Conservation (phyloP, 1,140 invertebrate genomes). For the Drosophila ercepeae region DNA sequence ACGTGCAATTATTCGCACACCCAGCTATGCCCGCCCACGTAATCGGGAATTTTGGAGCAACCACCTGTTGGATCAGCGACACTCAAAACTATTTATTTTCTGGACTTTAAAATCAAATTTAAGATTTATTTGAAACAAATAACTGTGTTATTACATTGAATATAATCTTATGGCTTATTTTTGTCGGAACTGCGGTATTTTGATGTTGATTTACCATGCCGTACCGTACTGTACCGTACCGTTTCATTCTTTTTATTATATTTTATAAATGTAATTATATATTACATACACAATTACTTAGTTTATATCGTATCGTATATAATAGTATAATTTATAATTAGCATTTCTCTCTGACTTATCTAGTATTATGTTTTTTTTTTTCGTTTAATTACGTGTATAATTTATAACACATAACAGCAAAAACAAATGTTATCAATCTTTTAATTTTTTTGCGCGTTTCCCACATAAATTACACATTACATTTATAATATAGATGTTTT, state of each 20-base stretch:
- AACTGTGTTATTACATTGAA: constrained; percentile 84
- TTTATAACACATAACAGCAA: constrained; percentile 41
- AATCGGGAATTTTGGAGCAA: constrained; percentile 16
- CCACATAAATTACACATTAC: constrained; percentile 63
- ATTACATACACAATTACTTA: constrained; percentile 82
- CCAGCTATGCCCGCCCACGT: constrained; percentile 52
- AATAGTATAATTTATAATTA: constrained; percentile 64
- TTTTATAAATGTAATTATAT: constrained; percentile 75
- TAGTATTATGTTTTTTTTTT: constrained; percentile 44
- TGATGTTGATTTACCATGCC: constrained; percentile 50
- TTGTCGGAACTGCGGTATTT: constrained; percentile 18
- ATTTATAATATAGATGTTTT: constrained; percentile 60
- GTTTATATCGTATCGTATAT: constrained; percentile 58
- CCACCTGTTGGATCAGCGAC: constrained; percentile 2
- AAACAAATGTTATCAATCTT: constrained; percentile 48
- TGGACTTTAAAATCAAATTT: constrained; percentile 81
- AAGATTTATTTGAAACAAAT: constrained; percentile 84
- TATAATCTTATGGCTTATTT: constrained; percentile 70
- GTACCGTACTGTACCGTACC: too few relatives aligned
- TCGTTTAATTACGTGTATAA: constrained; percentile 45
- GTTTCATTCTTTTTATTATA: too few relatives aligned
- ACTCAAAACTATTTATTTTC: constrained; percentile 10
- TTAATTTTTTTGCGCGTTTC: constrained; percentile 46
- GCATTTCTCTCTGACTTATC: constrained; percentile 51
- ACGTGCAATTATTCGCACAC: constrained; percentile 70